Base-by-base conservation (phyloP, 2,113 vertebrate species). In the Archocentrus centrarchus region DNA sequence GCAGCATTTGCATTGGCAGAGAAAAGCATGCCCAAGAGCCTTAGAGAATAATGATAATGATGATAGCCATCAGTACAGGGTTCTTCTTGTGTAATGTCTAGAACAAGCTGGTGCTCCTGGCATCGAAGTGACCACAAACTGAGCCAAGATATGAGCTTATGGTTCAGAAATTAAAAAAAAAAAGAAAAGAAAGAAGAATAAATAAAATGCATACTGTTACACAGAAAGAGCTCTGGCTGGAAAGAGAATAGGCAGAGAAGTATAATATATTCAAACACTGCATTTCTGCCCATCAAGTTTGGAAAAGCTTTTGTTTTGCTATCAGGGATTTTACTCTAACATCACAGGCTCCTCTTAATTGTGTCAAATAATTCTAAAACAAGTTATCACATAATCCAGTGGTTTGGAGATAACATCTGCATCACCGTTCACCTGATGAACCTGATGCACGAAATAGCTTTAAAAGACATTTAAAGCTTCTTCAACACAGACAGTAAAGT, bases 91-190 rank as follows among this genome's bases (percentile, higher is more conserved):
- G 87, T 82, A 66, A 90, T 80, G 79, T 55, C 55, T 39, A 53
- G 35, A 87, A 82, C 81, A 87, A 73, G 81, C 90, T 86, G 83
- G 60, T 58, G 37, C 59, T 81, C 27, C 44, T 93, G 86, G 82
- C 91, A 88, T n/a, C 17, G 55, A 80, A 73, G 13, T 80, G 84
- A 89, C 66, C 80, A 80, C 60, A 41, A 82, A 86, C 22, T 37
- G 59, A 77, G 79, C 79, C 86, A 90, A 89, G 82, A 87, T 79
- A 87, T 87, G 84, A 91, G 85, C 81, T 86, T 86, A 91, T 63
- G 62, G 84, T 57, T 82, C 57, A 89, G 50, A 84, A 30, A 30
- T 30, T 30, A 1, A 30, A 30, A 30, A 30, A 30, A 30, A 30
- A 30, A 30, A 30, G 30, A 30, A 41, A 15, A 20, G 3, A 59